Conservation (phyloP, 2,113 vertebrate species). For the Apus apus region DNA sequence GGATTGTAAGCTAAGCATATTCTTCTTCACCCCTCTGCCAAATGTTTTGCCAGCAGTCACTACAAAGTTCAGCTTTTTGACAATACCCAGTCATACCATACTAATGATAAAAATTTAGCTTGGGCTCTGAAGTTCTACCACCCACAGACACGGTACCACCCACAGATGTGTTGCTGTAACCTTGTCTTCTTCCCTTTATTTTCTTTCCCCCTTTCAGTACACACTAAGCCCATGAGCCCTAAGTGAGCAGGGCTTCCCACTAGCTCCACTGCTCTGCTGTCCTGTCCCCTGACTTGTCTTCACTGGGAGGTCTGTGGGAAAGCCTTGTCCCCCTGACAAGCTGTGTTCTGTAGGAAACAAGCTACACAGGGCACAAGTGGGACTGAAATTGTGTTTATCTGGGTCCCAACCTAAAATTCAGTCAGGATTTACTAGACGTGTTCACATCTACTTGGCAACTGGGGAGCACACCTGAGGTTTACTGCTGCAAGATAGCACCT, state of each 20-base stretch:
- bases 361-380: not conserved
- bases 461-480: not conserved
- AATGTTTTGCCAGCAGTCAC: conserved; percentile 22
- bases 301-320: not conserved
- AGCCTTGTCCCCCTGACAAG: not conserved
- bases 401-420: not conserved
- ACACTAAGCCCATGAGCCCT: accelerated
- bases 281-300: not conserved
- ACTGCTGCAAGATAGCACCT: not conserved
- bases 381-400: not conserved
- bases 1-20: not conserved
- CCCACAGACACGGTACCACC: conserved; percentile 19
- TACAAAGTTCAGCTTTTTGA: conserved; percentile 22
- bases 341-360: not conserved
- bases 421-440: not conserved
- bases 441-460: not conserved
- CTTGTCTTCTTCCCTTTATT: conserved; percentile 10
- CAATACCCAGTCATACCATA: not conserved
- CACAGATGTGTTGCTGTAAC: not conserved
- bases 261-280: not conserved
- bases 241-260: accelerated
- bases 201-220: not conserved
- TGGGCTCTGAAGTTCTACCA: not conserved
- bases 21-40: not conserved
- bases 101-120: conserved; percentile 16